Base-by-base conservation (phyloP, 2,888 invertebrate species). In the Halocaridina rubra region DNA sequence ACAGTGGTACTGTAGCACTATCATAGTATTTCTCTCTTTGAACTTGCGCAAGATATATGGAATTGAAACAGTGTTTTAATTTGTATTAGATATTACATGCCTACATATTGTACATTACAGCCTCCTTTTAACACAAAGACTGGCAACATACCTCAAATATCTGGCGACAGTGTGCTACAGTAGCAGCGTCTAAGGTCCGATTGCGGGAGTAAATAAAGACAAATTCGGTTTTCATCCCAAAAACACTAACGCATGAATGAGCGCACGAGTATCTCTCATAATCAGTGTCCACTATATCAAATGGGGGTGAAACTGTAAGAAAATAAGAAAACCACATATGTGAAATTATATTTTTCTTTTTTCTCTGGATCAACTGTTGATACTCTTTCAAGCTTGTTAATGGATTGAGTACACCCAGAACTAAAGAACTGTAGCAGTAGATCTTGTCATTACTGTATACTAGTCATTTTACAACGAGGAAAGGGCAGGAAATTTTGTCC, bases 221-320 rank as follows among this genome's bases (percentile, higher is more conserved):
- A 19, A 80, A 80, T 27, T 80, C 80, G 1, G 80, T 72, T 59
- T 80, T 80, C 30, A 80, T 72, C 5, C 80, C 80, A 13, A 72
- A 27, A 5, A 80, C 24, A 16, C 27, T n/a, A 16, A 80, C 13
- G 33, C 80, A 80, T 16, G 80, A 80, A 22, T 80, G 80, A 33
- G 33, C 59, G 30, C 80, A 80, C 10, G 72, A 57, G 72, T 57
- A 80, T 16, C 22, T 80, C 10, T 13, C 29, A 27, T 80, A 80
- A 72, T 80, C 80, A 0, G 80, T 80, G 32, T 80, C 80, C 59
- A 80, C 24, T 33, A 80, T 59, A 24, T 80, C 80, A 33, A 72
- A 80, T 10, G 80, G 80, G 3, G 80, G 80, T 19, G 32, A 22
- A 39, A 72, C 72, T 72, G 72, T 16, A 2, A 22, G 27, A 4